Percentiles rank a stretch among this genome's conserved stretches.
Evolutionary conservation across 2,113 vertebrate species (phyloP).

Genomic region (Phalacrocorax brasilianus): DNA sequence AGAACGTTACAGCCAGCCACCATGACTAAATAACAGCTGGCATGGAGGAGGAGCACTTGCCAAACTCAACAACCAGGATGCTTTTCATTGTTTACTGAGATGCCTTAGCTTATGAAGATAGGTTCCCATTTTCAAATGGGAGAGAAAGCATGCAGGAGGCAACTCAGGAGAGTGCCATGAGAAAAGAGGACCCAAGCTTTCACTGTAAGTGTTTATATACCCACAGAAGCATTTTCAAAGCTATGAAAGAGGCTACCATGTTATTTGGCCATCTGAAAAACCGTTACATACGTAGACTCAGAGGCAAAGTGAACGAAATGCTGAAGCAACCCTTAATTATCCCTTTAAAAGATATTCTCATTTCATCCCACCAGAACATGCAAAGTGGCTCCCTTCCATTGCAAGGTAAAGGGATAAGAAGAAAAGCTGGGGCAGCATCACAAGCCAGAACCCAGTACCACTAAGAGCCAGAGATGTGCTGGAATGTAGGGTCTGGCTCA

Average conservation of each 20-base stretch:
- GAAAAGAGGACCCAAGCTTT: not conserved
- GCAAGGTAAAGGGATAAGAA: not conserved
- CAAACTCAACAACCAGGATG: not conserved
- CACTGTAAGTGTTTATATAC: not conserved
- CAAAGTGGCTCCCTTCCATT: not conserved
- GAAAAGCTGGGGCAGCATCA: not conserved
- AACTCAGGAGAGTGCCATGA: not conserved
- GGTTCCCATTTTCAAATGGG: not conserved
- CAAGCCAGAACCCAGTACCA: not conserved
- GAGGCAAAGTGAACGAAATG: not conserved
- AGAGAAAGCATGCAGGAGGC: not conserved
- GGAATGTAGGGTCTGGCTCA: not conserved
- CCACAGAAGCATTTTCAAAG: not conserved
- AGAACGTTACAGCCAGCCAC: not conserved
- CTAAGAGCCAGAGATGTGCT: not conserved
- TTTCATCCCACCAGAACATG: not conserved
- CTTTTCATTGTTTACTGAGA: not conserved
- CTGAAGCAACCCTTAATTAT: not conserved
- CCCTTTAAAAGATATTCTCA: not conserved
- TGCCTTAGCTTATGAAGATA: not conserved
- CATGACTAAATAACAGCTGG: not conserved
- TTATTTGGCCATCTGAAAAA: not conserved
- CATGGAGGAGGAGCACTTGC: not conserved
- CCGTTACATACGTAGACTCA: not conserved
- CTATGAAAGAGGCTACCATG: not conserved